Base-by-base conservation (phyloP, 2,888 invertebrate genomes). In the Machimus atricapillus region DNA sequence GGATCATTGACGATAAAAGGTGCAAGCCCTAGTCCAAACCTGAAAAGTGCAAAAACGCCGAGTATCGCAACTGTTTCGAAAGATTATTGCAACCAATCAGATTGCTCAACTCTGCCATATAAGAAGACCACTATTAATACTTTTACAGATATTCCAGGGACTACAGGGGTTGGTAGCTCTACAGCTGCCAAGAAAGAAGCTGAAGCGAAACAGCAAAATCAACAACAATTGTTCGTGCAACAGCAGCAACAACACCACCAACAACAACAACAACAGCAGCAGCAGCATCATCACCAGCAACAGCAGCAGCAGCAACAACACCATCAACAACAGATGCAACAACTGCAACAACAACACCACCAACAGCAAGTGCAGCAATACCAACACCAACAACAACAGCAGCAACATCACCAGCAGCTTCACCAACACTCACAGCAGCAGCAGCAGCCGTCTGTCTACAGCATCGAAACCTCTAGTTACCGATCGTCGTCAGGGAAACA, bases 61-160 rank as follows among this genome's bases (percentile, higher is more conserved):
- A 92, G 92, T 88, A 92, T 93, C 89, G 91, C 93, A 73, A 93
- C 93, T 8, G 93, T 93, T 52, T 92, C 92, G n/a, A 92, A 92
- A 89, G 92, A 92, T 88, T 92, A 92, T 89, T 92, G 91, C 88
- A 92, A 91, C 88, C 92, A 92, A 89, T 90, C 92, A 37, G 92
- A 92, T 88, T 91, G 92, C 89, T 82, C 87, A 56, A 90, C 92
- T 88, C 90, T 92, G 27, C 92, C 90, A 16, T 91, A 91, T 87
- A 88, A 89, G 83, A 90, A 89, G 46, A 89, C 89, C 88, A 91
- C 90, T 89, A 90, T 91, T 88, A 92, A 92, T 88, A 92, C 92
- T 23, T 92, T 92, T 89, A 91, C 92, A 40, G 92, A 92, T 87
- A 92, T 92, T 89, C 92, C 92, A 87, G 92, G 88, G 9, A 92